phyloP scores from a whole-genome alignment of 2,113 vertebrate species.

The Electrona antarctica region DNA sequence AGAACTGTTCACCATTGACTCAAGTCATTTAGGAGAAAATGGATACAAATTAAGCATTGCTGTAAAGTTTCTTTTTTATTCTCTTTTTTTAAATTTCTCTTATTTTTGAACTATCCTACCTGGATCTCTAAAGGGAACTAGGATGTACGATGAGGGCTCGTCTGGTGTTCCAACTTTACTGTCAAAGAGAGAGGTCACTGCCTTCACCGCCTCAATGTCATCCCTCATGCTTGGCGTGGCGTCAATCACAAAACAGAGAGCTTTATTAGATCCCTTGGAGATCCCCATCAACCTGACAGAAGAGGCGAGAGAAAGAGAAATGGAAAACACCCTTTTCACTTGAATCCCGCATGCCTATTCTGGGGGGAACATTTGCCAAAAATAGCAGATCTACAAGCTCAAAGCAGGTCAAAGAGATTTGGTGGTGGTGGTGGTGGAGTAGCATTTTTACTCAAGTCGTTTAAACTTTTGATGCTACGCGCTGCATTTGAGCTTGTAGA shows the following conservation, averaged over 20 bases:
- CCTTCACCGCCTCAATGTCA: conserved; percentile 51
- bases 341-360: background rate
- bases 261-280: conserved; percentile 54
- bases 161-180: conserved; percentile 38
- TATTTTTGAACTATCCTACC: conserved; percentile 32
- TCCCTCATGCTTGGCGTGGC: conserved; percentile 70
- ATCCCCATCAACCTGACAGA: conserved; percentile 66
- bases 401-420: too few relatives aligned
- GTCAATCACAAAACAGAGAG: conserved; percentile 71
- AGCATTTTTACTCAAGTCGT: too few relatives aligned
- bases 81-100: too few relatives aligned
- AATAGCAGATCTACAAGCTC: background rate
- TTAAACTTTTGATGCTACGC: too few relatives aligned
- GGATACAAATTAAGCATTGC: too few relatives aligned
- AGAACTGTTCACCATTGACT: too few relatives aligned
- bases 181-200: conserved; percentile 55
- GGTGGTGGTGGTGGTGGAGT: too few relatives aligned
- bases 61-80: too few relatives aligned
- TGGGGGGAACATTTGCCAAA: background rate
- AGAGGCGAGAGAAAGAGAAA: background rate
- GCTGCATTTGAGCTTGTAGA: too few relatives aligned
- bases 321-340: background rate
- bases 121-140: conserved; percentile 73
- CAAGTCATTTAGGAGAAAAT: too few relatives aligned
- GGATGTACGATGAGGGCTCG: conserved; percentile 63